These are phyloP conservation scores for Silurus meridionalis DNA, from an alignment of 2,113 vertebrate genomes.

Conservation along the genomic window DNA sequence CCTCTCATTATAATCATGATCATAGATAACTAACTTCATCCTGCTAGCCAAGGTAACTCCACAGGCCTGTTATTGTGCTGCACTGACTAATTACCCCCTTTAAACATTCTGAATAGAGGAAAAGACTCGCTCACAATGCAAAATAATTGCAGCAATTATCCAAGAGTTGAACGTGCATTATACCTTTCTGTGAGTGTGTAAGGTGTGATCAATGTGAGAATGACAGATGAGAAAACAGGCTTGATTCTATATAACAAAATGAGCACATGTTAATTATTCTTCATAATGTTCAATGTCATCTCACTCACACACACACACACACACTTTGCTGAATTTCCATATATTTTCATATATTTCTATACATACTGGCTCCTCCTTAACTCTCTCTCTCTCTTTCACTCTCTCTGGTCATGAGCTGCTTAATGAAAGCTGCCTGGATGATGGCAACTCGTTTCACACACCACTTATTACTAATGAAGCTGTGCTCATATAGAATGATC, in stretches of 20 bases:
- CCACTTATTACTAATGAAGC: constrained; percentile 52
- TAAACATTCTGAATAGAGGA: constrained; percentile 27
- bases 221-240: background rate
- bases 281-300: background rate
- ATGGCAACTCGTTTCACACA: constrained; percentile 55
- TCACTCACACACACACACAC: background rate
- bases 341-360: background rate
- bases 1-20: background rate
- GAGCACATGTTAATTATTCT: background rate
- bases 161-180: constrained; percentile 1
- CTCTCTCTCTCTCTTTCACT: background rate
- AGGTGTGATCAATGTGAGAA: background rate
- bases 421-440: constrained; percentile 41
- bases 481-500: constrained; percentile 29
- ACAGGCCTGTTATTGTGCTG: constrained; percentile 4
- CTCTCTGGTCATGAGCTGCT: background rate
- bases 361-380: background rate
- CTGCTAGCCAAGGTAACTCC: background rate
- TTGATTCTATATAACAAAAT: background rate
- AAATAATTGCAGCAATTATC: constrained; percentile 35
- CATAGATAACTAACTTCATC: constrained; percentile 9
- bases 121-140: background rate
- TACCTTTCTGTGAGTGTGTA: background rate
- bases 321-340: background rate
- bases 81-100: constrained; percentile 28